Evolutionary conservation across 2,797 vertebrate species (phyloP).

Genomic region (Sebastes steindachneri): DNA sequence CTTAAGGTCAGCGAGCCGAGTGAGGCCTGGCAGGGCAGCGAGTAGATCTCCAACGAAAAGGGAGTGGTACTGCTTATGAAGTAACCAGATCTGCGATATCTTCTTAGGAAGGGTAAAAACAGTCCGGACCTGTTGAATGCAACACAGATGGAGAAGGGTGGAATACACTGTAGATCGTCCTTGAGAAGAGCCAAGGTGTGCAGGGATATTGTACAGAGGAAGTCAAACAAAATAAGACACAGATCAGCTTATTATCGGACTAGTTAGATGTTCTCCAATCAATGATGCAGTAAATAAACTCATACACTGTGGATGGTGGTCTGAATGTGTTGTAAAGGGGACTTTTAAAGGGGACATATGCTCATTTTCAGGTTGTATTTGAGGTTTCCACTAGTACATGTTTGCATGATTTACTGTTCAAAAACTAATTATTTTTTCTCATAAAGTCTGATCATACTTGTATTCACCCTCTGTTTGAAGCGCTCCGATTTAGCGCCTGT

Average conservation of each 20-base stretch:
- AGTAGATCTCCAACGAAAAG: constrained; percentile 34
- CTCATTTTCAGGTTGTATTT: no score
- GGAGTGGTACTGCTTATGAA: constrained; percentile 58
- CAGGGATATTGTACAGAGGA: constrained; percentile 9
- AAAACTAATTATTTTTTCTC: no score
- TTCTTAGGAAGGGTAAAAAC: constrained; percentile 26
- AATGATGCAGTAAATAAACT: background rate
- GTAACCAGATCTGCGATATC: constrained; percentile 64
- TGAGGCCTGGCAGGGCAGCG: constrained; percentile 25
- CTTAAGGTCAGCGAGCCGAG: constrained; percentile 7
- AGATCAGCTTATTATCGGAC: background rate
- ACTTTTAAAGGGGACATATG: background rate
- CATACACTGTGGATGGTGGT: background rate
- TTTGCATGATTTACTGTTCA: no score
- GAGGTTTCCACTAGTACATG: no score
- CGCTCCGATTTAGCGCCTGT: no score
- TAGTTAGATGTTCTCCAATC: background rate
- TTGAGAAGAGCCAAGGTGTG: constrained; percentile 49
- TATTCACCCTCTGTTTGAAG: no score
- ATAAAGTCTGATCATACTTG: no score
- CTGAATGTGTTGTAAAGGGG: background rate
- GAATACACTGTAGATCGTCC: constrained; percentile 39
- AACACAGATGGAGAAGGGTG: constrained; percentile 62
- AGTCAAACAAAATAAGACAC: background rate
- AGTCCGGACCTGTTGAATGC: constrained; percentile 24